Evolutionary conservation across 2,113 vertebrate species (phyloP).

Genomic region (Podilymbus podiceps): DNA sequence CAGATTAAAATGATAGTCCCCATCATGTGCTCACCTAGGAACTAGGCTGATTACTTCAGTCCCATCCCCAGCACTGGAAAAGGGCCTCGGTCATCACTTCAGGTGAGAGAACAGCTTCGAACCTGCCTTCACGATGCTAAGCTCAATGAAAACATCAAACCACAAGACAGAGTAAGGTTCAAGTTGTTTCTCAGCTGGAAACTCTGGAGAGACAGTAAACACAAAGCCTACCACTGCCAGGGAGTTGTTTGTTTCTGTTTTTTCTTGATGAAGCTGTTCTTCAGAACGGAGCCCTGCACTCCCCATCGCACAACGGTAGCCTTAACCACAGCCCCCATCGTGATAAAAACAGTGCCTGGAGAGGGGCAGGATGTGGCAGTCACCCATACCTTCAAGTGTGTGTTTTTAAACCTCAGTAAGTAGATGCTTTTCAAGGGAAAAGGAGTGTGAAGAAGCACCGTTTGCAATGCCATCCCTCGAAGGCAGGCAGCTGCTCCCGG

Average conservation of each 20-base stretch:
- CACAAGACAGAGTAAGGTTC: constrained; percentile 2
- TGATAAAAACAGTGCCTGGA: not conserved
- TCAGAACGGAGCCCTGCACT: not conserved
- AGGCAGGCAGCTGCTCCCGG: not conserved
- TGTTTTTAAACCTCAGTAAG: not conserved
- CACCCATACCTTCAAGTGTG: not conserved
- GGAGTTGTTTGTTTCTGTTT: constrained; percentile 11
- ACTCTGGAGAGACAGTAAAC: constrained; percentile 21
- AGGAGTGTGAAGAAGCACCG: not conserved
- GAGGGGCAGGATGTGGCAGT: not conserved
- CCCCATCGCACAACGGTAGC: not conserved
- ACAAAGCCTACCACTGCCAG: not conserved
- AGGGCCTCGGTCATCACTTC: not conserved
- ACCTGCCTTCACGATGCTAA: constrained; percentile 22
- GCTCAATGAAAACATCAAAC: constrained; percentile 21
- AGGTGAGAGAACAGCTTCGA: constrained; percentile 14
- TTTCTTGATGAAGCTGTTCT: not conserved
- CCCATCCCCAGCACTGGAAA: not conserved
- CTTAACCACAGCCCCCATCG: not conserved
- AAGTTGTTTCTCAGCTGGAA: constrained; percentile 33
- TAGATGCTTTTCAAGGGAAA: not conserved
- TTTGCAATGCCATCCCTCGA: not conserved
- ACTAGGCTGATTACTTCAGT: not conserved
- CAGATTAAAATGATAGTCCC: not conserved
- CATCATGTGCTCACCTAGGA: not conserved